Evolutionary conservation across 2,113 vertebrate genomes (phyloP), one percentile per base, ranked within the genome.

Genomic region (Rhadina sibilatrix): DNA sequence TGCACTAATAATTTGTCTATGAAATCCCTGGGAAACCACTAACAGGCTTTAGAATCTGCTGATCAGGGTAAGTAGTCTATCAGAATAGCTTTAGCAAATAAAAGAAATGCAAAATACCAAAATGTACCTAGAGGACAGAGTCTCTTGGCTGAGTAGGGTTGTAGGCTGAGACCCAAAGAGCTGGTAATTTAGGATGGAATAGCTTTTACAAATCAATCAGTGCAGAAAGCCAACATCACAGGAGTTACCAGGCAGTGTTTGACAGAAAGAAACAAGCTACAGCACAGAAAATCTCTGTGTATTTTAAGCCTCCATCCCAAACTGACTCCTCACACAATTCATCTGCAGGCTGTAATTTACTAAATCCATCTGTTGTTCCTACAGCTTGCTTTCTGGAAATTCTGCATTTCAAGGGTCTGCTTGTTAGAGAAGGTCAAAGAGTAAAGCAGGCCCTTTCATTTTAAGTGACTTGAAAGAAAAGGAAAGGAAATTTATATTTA

Each of bases 401-500:
- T 87, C 93, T 96, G 94, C 94, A 80, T 98, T 97, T 98, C 96
- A 96, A 98, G 97, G 96, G 96, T 97, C 97, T 97, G 97, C 97
- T 97, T 95, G 93, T 97, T 97, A 94, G 89, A 91, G 93, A 72
- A 97, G 97, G 97, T 98, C 98, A 98, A 97, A 95, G 97, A 97
- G 97, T 96, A 97, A 95, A 95, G 28, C 60, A 56, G 44, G 80
- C 92, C 93, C 97, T 97, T 98, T 98, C 97, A 98, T 98, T 98
- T 98, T 92, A 93, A 97, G 92, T 35, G 88, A 98, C 97, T 98
- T 98, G 97, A 98, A 98, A 98, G 97, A 97, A 97, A 96, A 97
- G 93, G 90, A 96, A 97, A 98, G 97, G 97, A 97, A 98, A 97
- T 97, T 97, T 97, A 84, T 97, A 97, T 98, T 98, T 98, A 97